Base-by-base conservation (phyloP, 2,888 invertebrate species). In the Salpingus planirostris region DNA sequence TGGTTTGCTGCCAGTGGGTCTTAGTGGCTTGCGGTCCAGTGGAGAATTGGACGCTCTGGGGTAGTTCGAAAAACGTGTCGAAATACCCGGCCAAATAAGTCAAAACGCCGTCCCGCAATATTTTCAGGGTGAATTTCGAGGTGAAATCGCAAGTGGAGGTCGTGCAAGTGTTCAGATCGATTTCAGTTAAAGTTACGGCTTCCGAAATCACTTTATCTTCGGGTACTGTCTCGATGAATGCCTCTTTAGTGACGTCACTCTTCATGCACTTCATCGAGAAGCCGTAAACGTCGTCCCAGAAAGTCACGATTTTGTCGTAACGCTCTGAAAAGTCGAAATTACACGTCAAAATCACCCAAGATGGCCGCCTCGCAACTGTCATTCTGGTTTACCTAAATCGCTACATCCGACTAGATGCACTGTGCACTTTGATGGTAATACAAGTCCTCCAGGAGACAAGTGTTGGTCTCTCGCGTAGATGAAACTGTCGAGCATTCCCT, bases 1-100 rank as follows among this genome's bases (percentile, higher is more conserved):
- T 73, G 1, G 91, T 91, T 62, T 95, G 95, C 57, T 92, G 90
- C 95, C 95, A 95, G 68, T 95, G 95, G 0, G 95, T 95, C 12
- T 76, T 69, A 0, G 74, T 69, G 1, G 70, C 66, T 21, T 72
- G 66, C 2, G 93, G 92, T 1, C 86, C 80, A 1, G 93, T 93
- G 29, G 83, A 80, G 50, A 93, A 79, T 2, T 69, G 64, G 3
- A 87, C 70, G 8, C 71, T 64, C 44, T 74, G 71, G 2, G 75
- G 73, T 31, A 83, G 64, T 53, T 84, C 81, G 64, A 93, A 92
- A 56, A 78, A 81, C 13, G 82, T 83, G 64, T 93, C 91, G 68
- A 96, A 96, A 66, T 88, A 95, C 4, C 92, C 93, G 33, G 85
- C 82, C 40, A 95, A 67, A 2, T 86, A 84, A 2, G 87, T 88